Percentiles rank a stretch among this genome's conserved stretches.
Conservation (phyloP, 2,113 vertebrate species). For the Dipodomys stephensi region DNA sequence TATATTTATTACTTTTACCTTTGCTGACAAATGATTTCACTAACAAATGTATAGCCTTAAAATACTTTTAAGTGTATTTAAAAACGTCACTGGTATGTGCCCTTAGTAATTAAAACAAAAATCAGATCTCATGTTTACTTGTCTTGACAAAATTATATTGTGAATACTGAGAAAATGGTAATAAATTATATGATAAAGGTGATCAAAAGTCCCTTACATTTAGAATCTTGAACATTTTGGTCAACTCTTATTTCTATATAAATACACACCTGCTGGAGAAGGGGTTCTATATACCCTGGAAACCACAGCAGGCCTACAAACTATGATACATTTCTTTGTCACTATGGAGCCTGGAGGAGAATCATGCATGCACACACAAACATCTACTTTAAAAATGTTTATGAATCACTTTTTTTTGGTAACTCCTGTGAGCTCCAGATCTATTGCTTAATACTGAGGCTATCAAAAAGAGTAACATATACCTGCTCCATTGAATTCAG, state of each 20-base stretch:
- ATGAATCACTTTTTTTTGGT: background rate
- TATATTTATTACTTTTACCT: slow-evolving; percentile 46
- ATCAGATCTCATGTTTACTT: background rate
- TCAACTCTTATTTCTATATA: background rate
- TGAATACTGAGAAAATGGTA: background rate
- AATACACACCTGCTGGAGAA: background rate
- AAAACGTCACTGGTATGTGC: background rate
- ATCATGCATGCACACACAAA: background rate
- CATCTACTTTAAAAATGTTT: background rate
- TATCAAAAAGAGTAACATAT: background rate
- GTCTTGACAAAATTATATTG: background rate
- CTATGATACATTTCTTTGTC: background rate
- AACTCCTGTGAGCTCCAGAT: background rate
- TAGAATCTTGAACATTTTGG: background rate
- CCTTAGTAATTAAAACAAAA: slow-evolving; percentile 28
- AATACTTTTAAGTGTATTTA: slow-evolving; percentile 30
- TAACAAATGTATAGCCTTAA: background rate
- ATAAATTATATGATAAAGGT: background rate
- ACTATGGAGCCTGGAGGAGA: background rate
- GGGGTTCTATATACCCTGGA: too few species aligned
- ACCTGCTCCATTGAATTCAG: background rate
- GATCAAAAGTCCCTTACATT: background rate
- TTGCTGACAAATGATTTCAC: background rate
- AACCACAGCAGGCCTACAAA: background rate
- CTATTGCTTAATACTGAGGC: background rate